phyloP scores from a whole-genome alignment of 2,113 vertebrate species.

The Tympanuchus pallidicinctus region DNA sequence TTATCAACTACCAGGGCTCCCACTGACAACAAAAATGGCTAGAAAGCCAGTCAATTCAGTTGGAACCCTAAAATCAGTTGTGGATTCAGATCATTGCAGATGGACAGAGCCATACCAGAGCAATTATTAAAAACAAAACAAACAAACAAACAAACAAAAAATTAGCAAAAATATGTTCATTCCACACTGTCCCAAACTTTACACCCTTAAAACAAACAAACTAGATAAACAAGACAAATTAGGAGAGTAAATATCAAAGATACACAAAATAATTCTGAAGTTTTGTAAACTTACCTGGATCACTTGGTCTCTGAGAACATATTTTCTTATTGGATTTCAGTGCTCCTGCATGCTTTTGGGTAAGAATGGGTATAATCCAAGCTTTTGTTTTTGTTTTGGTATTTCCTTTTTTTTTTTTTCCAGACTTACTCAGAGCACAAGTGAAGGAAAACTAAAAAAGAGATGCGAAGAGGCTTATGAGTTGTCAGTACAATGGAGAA shows the following conservation, averaged over 20 bases:
- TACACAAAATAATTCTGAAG: background rate
- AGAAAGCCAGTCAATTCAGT: background rate
- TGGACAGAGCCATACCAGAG: background rate
- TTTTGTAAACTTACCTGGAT: background rate
- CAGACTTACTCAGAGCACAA: background rate
- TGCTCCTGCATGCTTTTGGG: background rate
- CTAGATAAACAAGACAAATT: background rate
- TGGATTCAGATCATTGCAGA: background rate
- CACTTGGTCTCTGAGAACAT: background rate
- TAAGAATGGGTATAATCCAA: background rate
- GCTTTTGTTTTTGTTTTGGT: background rate
- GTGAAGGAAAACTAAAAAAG: background rate
- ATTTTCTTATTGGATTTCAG: background rate
- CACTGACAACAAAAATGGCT: background rate
- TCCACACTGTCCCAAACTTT: background rate
- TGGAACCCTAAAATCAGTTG: background rate
- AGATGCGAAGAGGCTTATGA: background rate
- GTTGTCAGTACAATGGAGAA: background rate
- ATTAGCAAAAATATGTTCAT: background rate
- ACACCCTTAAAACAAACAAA: constrained; percentile 1
- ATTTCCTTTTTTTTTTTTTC: background rate
- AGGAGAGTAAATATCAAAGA: background rate
- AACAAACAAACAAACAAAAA: background rate
- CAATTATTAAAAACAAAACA: background rate
- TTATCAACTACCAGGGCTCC: background rate